Evolutionary conservation across 2,113 vertebrate species (phyloP).

Genomic region (Grantiella picta): DNA sequence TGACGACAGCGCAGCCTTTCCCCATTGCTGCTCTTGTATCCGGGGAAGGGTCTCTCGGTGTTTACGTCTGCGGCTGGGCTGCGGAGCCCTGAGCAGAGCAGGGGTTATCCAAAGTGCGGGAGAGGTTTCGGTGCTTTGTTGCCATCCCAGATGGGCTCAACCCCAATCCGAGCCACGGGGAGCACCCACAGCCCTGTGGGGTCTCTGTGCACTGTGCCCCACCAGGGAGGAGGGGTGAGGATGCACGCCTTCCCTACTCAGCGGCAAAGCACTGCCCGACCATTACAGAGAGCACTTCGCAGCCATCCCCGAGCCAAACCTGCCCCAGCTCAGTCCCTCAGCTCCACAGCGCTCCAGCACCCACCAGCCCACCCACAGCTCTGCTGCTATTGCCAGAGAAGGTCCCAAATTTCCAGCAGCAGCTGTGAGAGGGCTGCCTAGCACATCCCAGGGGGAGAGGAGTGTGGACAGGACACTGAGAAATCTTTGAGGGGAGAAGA

Average conservation of each 20-base stretch:
- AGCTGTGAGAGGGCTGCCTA: background rate
- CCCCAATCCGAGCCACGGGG: fast-evolving
- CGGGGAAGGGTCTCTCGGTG: background rate
- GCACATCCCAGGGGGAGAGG: background rate
- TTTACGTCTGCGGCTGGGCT: fast-evolving
- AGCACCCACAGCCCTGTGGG: background rate
- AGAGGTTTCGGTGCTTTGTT: background rate
- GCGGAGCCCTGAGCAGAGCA: fast-evolving
- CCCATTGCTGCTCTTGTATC: background rate
- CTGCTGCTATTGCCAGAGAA: background rate
- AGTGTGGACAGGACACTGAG: background rate
- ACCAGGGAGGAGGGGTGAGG: background rate
- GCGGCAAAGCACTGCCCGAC: background rate
- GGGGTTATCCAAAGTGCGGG: background rate
- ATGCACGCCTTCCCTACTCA: background rate
- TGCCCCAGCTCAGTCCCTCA: background rate
- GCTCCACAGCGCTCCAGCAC: background rate
- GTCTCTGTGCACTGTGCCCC: background rate
- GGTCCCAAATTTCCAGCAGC: background rate
- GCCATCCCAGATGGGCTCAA: background rate
- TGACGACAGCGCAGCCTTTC: background rate
- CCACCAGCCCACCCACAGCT: background rate
- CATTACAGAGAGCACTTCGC: background rate
- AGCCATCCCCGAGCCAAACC: background rate
- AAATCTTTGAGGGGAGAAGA: background rate